Conservation (phyloP, 2,797 vertebrate species). For the Dermochelys coriacea region DNA sequence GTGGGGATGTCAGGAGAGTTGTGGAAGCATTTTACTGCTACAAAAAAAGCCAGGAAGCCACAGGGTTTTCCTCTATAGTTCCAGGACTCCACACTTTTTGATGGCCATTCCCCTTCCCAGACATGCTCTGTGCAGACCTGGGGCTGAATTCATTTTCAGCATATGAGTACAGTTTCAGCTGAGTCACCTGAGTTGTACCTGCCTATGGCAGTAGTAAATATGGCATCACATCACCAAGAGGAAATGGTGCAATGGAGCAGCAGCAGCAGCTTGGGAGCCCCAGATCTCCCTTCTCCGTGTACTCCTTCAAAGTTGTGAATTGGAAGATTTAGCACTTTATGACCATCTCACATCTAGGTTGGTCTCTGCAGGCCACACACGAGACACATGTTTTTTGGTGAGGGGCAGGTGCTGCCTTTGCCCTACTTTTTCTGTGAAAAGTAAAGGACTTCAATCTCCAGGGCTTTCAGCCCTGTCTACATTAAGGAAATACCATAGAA, state of each 20-base stretch:
- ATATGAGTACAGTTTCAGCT: background rate
- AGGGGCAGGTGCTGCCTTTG: background rate
- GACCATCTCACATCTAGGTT: background rate
- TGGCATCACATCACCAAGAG: background rate
- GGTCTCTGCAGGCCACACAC: background rate
- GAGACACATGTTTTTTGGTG: background rate
- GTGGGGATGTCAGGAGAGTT: rapidly evolving
- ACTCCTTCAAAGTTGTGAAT: background rate
- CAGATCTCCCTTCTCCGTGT: background rate
- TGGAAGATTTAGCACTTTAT: background rate
- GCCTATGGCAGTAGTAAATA: background rate
- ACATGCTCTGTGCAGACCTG: background rate
- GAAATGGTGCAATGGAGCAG: background rate
- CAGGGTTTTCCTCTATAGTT: background rate
- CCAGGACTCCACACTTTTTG: background rate
- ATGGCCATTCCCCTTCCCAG: background rate
- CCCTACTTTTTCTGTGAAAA: background rate
- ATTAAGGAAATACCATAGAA: background rate
- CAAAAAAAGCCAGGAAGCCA: background rate
- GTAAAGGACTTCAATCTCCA: background rate
- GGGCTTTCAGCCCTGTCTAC: background rate
- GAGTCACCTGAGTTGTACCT: background rate
- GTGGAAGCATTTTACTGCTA: background rate
- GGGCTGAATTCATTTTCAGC: background rate
- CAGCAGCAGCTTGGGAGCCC: background rate